These are phyloP conservation scores for Marronus borbonicus DNA, from an alignment of 2,888 invertebrate genomes.

Conservation along the genomic window DNA sequence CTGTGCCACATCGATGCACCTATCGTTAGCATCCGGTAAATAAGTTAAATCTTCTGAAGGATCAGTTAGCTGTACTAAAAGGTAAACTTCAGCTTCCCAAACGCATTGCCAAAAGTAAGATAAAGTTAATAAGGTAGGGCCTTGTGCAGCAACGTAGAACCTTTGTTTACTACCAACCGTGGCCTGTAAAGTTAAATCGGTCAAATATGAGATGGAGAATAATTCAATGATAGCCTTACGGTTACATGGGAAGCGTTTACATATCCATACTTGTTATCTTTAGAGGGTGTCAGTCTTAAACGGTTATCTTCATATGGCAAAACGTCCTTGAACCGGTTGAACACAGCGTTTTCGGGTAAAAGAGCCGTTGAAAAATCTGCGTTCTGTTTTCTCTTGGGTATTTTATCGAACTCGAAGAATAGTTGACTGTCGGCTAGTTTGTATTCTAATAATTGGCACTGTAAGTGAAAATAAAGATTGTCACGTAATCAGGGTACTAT, in stretches of 20 bases:
- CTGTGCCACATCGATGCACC: conserved; percentile 78
- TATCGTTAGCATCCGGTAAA: conserved; percentile 75
- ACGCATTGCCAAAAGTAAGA: conserved; percentile 88
- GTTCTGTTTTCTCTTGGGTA: conserved; percentile 82
- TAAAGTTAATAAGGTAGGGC: conserved; percentile 76
- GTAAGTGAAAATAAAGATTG: conserved; percentile 53
- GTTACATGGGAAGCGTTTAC: conserved; percentile 94
- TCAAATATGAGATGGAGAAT: neutral
- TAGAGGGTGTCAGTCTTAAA: conserved; percentile 85
- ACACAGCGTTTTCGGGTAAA: conserved; percentile 77
- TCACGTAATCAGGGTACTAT: too few species aligned
- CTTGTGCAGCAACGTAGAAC: conserved; percentile 89
- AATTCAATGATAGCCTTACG: conserved; percentile 70
- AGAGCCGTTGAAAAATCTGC: conserved; percentile 82
- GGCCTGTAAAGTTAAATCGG: conserved; percentile 74
- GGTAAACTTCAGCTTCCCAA: conserved; percentile 89
- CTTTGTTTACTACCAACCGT: conserved; percentile 87
- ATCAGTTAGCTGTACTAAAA: conserved; percentile 85
- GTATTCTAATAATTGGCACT: conserved; percentile 78
- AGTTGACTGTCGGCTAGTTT: conserved; percentile 83
- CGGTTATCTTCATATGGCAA: conserved; percentile 94
- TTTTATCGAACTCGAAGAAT: conserved; percentile 88
- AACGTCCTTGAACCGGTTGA: conserved; percentile 78
- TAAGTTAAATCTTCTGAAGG: conserved; percentile 73
- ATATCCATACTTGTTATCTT: conserved; percentile 89